Base-by-base conservation (phyloP, 2,797 vertebrate species). In the Alosa sapidissima region DNA sequence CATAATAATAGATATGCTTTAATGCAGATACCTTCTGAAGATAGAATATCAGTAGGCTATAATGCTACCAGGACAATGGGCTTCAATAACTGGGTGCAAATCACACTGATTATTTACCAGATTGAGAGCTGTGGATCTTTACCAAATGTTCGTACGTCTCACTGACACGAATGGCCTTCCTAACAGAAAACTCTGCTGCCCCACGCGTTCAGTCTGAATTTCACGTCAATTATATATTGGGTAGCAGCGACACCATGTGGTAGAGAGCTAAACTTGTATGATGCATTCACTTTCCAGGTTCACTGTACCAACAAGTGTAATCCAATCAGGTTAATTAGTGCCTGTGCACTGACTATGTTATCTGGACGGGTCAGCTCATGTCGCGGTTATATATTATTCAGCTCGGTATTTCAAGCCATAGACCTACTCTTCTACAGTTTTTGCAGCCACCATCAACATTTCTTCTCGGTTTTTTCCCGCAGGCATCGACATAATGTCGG, bases 291-390 rank as follows among this genome's bases (percentile, higher is more conserved):
- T 78, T 16, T 14, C 41, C 36, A 78, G 72, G 41, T 45, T 47
- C 41, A 47, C 72, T 78, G 19, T 45, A 47, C 72, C 72, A 78
- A 78, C 72, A 78, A 78, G 72, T 78, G 72, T 78, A 78, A 78
- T 78, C 72, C 72, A 78, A 78, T 78, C 72, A 47, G 36, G 72
- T 45, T 78, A 78, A 78, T 78, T 78, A 78, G 72, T 78, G 16
- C 72, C 36, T 19, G 5, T 47, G 41, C 72, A 78, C 72, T 78
- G 72, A 6, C 14, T 47, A 14, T 72, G 41, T 78, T 78, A 21
- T 36, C 72, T 47, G 72, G 36, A 36, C 41, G 41, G 72, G 41
- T 78, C 72, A 47, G 14, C 21, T 78, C 8, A 47, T 78, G 72
- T 47, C 36, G 45, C 16, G 1, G 72, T 72, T 72, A 28, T 36